phyloP scores from a whole-genome alignment of 2,797 vertebrate species.

The Cyclura pinguis region DNA sequence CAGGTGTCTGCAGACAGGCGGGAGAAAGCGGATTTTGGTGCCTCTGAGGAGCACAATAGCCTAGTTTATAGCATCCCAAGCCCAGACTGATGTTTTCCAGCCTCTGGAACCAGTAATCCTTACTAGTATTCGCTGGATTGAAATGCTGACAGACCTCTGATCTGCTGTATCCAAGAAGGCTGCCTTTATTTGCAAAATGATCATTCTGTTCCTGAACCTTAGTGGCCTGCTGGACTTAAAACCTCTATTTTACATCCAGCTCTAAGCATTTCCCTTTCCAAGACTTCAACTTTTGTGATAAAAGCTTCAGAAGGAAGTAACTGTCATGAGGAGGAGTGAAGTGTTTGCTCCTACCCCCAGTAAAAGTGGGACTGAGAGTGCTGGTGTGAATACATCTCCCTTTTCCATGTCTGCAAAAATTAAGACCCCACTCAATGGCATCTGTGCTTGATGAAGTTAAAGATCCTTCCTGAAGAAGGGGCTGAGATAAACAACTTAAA shows the following conservation, averaged over 20 bases:
- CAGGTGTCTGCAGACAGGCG: slow-evolving; percentile 12
- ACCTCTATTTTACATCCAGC: not conserved
- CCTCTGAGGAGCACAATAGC: not conserved
- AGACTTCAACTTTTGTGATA: not conserved
- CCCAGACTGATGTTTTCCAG: not conserved
- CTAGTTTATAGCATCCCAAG: not conserved
- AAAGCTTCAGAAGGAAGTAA: not conserved
- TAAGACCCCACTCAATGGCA: not conserved
- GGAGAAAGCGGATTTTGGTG: not conserved
- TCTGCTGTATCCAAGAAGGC: not conserved
- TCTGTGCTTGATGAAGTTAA: not conserved
- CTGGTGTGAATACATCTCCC: not conserved
- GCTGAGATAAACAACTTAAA: not conserved
- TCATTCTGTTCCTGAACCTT: not conserved
- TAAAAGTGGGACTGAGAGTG: not conserved
- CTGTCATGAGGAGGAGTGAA: not conserved
- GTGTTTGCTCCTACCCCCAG: not conserved
- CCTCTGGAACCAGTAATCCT: not conserved
- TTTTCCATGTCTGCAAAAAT: not conserved
- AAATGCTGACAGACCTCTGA: not conserved
- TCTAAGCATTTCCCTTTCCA: not conserved
- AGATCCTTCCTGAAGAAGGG: not conserved
- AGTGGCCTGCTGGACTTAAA: not conserved
- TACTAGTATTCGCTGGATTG: not conserved
- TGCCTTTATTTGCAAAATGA: not conserved